Conservation (phyloP, 2,113 vertebrate species). For the Cariama cristata region DNA sequence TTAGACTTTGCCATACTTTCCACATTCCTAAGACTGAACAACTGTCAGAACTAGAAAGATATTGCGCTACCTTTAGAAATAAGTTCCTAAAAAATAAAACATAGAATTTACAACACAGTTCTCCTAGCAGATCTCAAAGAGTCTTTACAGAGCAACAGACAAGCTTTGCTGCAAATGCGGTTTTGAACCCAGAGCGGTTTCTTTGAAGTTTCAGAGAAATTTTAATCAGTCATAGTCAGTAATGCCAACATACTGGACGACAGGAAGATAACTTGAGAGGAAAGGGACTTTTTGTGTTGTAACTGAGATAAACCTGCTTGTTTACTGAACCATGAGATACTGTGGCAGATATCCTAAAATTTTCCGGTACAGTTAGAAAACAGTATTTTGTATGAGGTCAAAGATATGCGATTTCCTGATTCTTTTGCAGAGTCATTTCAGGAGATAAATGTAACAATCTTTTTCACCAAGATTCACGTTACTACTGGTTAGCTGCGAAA, state of each 20-base stretch:
- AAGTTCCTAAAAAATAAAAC: neutral
- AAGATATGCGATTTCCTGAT: neutral
- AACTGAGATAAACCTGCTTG: conserved; percentile 9
- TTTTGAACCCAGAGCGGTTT: neutral
- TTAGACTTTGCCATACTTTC: neutral
- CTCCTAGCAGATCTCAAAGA: neutral
- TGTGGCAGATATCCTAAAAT: neutral
- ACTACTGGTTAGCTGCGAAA: neutral
- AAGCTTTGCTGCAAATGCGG: neutral
- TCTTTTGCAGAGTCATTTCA: neutral
- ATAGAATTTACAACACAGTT: neutral
- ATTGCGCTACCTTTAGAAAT: neutral
- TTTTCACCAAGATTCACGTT: neutral
- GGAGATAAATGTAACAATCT: neutral
- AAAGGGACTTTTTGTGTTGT: neutral
- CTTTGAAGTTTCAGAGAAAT: neutral
- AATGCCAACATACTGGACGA: neutral
- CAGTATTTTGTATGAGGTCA: neutral
- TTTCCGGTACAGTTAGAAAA: conserved; percentile 7
- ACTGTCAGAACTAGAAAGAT: neutral
- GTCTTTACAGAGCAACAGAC: neutral
- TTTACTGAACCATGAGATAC: neutral
- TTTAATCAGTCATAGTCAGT: neutral
- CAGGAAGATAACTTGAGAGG: neutral
- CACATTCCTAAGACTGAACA: neutral